These are phyloP conservation scores for Stenodema calcarata DNA, from an alignment of 2,888 invertebrate species.

Conservation along the genomic window DNA sequence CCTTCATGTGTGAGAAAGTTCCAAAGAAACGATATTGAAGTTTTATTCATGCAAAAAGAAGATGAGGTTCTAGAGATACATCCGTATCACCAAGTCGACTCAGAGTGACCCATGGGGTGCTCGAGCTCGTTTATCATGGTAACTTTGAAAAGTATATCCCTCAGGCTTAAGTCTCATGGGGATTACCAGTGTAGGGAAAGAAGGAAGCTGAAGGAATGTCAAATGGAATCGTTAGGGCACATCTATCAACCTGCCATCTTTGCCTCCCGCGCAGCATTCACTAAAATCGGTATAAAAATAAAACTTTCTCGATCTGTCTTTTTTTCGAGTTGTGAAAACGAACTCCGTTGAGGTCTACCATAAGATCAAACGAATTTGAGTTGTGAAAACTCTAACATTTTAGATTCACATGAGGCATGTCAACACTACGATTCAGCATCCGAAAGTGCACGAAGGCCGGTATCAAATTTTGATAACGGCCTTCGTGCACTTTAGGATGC, in stretches of 20 bases:
- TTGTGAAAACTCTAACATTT: no score
- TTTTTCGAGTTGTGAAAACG: not conserved
- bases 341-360: no score
- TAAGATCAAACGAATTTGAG: no score
- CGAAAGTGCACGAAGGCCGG: no score
- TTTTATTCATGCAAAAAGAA: not conserved
- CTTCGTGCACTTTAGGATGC: no score
- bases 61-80: not conserved
- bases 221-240: constrained; percentile 4
- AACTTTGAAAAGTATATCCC: not conserved
- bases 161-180: not conserved
- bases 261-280: not conserved
- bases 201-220: not conserved
- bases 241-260: constrained; percentile 8
- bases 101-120: not conserved
- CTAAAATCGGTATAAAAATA: not conserved
- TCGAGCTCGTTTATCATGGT: not conserved
- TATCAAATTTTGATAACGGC: no score
- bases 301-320: not conserved
- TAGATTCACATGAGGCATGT: no score
- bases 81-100: constrained; percentile 5
- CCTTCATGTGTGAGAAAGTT: not conserved
- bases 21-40: not conserved
- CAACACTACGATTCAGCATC: no score
- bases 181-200: constrained; percentile 5